Base-by-base conservation (phyloP, 2,888 invertebrate species). In the Drosophila paranaensis region DNA sequence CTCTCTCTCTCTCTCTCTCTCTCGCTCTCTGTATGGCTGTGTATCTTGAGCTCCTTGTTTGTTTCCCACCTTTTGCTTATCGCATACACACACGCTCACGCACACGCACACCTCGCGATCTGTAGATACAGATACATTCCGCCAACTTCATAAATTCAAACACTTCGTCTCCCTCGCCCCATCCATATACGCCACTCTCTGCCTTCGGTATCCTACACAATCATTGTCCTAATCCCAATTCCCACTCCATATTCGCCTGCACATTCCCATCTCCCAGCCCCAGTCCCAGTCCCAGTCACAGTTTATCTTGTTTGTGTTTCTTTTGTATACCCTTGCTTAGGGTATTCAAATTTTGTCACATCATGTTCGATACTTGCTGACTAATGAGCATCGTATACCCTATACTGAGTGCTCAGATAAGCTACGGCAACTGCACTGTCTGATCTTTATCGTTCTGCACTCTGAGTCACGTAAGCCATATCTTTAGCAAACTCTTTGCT, bases 61-160 rank as follows among this genome's bases (percentile, higher is more conserved):
- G 77, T 77, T 77, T 76, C 67, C 78, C 74, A 78, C 80, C 80
- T 74, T 77, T 73, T 56, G 63, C 71, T 74, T 79, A 76, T 75
- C 66, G 46, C 67, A 43, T 51, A 37, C 65, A 61, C 64, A 62
- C 67, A 40, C 66, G 42, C 63, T 25, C 58, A 25, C 50, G 39
- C 60, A 46, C 77, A 50, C 57, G 13, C 43, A 43, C 30, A 64
- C 58, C 45, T 45, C 45, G 25, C 54, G 73, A 78, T 73, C 51
- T 76, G 58, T 16, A 66, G 79, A 78, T 74, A 56, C 65, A 63
- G 79, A 76, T 63, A 66, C 74, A 78, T 72, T 66, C 74, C 50
- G 63, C 43, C 64, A 69, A 69, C 69, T 81, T 79, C 80, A 80
- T 82, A 82, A 80, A 76, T 80, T 77, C 80, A 76, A 75, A 82